phyloP scores from a whole-genome alignment of 2,797 vertebrate genomes.

The Alcedo quadribrachys region DNA sequence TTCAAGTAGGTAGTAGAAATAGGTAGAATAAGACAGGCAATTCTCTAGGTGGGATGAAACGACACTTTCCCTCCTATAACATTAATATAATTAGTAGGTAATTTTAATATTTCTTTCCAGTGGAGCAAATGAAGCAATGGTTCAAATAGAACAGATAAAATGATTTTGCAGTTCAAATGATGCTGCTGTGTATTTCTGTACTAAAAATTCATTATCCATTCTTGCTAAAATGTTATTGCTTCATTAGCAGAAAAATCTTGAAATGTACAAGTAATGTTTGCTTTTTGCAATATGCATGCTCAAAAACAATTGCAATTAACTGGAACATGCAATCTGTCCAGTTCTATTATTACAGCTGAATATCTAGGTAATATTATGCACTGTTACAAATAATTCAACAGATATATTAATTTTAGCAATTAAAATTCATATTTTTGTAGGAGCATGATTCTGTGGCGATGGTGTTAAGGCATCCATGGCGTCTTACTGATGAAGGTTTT shows the following conservation, averaged over 20 bases:
- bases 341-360: slow-evolving; percentile 21
- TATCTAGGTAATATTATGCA: slow-evolving; percentile 14
- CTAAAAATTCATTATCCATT: slow-evolving; percentile 23
- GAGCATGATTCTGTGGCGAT: neutral
- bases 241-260: slow-evolving; percentile 35
- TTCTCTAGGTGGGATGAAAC: neutral
- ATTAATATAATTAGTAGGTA: slow-evolving; percentile 2
- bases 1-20: neutral
- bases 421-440: neutral
- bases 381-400: slow-evolving; percentile 27
- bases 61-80: neutral
- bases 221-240: slow-evolving; percentile 2
- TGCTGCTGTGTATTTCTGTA: neutral
- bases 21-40: neutral
- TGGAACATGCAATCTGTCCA: slow-evolving; percentile 28
- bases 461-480: neutral
- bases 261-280: neutral
- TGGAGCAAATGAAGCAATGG: neutral
- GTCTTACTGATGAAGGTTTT: neutral
- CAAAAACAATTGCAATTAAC: slow-evolving; percentile 51
- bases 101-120: neutral
- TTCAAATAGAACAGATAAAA: slow-evolving; percentile 7
- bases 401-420: slow-evolving; percentile 1
- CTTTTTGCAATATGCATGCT: slow-evolving; percentile 28
- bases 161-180: slow-evolving; percentile 25